Conservation (phyloP, 92 coral and sea anemone species). For the Epizoanthus illoricatus region DNA sequence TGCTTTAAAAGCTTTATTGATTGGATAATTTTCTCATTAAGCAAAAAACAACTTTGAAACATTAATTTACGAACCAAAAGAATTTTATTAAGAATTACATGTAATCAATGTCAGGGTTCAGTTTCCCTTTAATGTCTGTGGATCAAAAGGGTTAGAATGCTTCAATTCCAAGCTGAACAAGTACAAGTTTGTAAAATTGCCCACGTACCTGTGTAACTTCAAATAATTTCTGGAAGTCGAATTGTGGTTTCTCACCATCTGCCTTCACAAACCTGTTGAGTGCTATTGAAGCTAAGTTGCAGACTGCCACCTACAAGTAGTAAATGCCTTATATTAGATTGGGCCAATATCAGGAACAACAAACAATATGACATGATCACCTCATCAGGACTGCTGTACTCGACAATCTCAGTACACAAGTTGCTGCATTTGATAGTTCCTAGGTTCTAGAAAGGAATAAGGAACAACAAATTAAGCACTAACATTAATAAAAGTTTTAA, state of each 20-base stretch:
- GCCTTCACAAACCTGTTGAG: slow-evolving; percentile 90
- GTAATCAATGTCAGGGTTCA: too few species aligned
- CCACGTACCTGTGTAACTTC: slow-evolving; percentile 87
- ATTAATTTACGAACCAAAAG: too few species aligned
- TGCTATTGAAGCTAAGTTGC: slow-evolving; percentile 94
- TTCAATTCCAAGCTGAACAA: background rate
- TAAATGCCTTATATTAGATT: too few species aligned
- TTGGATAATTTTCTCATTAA: too few species aligned
- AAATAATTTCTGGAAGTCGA: slow-evolving; percentile 89
- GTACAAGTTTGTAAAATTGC: background rate
- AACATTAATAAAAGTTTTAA: background rate
- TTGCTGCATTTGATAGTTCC: slow-evolving; percentile 99
- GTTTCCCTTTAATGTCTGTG: too few species aligned
- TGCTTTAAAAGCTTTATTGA: too few species aligned
- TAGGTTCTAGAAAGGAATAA: slow-evolving; percentile 61
- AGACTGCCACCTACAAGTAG: slow-evolving; percentile 86
- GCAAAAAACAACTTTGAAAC: too few species aligned
- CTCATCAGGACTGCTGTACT: slow-evolving; percentile 93
- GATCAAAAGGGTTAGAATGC: background rate
- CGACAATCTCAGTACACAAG: slow-evolving; percentile 95
- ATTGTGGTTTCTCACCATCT: slow-evolving; percentile 65
- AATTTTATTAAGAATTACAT: too few species aligned
- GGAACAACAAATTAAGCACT: background rate
- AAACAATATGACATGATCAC: slow-evolving; percentile 36
- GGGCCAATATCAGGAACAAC: too few species aligned